A percentile compares a stretch with the other conserved stretches of the same genome.
Conservation (phyloP, 1,140 invertebrate genomes). For the Drosophila pandora region DNA sequence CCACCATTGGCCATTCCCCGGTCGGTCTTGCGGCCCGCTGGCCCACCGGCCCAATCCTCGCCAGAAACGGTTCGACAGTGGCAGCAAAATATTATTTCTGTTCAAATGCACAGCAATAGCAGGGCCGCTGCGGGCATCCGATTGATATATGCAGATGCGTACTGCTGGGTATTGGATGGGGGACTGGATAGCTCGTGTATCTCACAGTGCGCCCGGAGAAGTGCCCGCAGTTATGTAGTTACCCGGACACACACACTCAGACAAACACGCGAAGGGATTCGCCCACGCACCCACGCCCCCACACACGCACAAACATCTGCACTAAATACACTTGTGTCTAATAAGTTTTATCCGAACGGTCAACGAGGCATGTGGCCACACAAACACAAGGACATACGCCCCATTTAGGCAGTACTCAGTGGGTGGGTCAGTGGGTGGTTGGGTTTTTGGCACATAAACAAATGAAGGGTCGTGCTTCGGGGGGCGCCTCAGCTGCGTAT, state of each 20-base stretch:
- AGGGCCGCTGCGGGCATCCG: conserved; percentile 47
- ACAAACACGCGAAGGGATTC: not conserved
- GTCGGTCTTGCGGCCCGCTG: not conserved
- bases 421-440: not conserved
- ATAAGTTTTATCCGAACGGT: conserved; percentile 77
- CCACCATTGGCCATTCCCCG: conserved; percentile 6
- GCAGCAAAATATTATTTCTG: conserved; percentile 59
- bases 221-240: conserved; percentile 63
- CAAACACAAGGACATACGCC: conserved; percentile 27
- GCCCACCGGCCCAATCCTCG: not conserved
- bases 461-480: conserved; percentile 61
- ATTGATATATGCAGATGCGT: conserved; percentile 50
- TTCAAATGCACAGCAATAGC: conserved; percentile 49
- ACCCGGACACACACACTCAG: conserved; percentile 32
- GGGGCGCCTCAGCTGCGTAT: conserved; percentile 68
- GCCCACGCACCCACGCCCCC: conserved; percentile 2
- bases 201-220: conserved; percentile 26
- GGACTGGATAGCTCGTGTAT: conserved; percentile 15
- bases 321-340: conserved; percentile 79
- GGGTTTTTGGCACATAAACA: conserved; percentile 51
- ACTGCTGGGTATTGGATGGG: conserved; percentile 1
- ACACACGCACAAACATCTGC: conserved; percentile 48
- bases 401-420: not conserved
- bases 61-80: conserved; percentile 3
- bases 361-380: conserved; percentile 60